Conservation (phyloP, 2,888 invertebrate species). For the Philopedon plagiatum region DNA sequence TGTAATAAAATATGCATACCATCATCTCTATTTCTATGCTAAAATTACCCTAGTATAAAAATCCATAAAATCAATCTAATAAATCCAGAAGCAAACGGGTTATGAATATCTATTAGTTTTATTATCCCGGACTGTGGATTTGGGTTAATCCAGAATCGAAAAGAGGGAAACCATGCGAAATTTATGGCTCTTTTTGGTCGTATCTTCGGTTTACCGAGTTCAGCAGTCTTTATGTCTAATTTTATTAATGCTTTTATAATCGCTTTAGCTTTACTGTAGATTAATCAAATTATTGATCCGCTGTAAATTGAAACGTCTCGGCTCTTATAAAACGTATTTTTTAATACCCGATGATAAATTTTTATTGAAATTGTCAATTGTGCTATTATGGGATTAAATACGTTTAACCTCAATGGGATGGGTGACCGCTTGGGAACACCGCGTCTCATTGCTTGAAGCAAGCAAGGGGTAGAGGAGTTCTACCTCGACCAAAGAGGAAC, state of each 20-base stretch:
- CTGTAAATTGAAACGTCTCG: neutral
- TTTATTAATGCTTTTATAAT: conserved; percentile 40
- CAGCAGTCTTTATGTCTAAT: conserved; percentile 38
- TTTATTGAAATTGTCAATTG: no score
- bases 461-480: no score
- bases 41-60: neutral
- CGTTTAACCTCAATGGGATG: no score
- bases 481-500: no score
- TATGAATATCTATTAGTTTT: conserved; percentile 43
- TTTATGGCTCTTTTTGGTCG: conserved; percentile 34
- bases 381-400: no score
- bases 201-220: conserved; percentile 33
- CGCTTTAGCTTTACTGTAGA: conserved; percentile 7
- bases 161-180: conserved; percentile 22
- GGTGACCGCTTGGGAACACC: no score
- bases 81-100: conserved; percentile 28
- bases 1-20: neutral
- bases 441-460: no score
- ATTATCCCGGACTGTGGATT: conserved; percentile 36
- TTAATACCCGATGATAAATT: no score
- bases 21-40: no score
- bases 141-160: conserved; percentile 39
- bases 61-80: conserved; percentile 29
- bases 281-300: neutral
- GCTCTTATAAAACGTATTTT: no score